Base-by-base conservation (phyloP, 2,113 vertebrate species). In the Pelecanoides urinatrix region DNA sequence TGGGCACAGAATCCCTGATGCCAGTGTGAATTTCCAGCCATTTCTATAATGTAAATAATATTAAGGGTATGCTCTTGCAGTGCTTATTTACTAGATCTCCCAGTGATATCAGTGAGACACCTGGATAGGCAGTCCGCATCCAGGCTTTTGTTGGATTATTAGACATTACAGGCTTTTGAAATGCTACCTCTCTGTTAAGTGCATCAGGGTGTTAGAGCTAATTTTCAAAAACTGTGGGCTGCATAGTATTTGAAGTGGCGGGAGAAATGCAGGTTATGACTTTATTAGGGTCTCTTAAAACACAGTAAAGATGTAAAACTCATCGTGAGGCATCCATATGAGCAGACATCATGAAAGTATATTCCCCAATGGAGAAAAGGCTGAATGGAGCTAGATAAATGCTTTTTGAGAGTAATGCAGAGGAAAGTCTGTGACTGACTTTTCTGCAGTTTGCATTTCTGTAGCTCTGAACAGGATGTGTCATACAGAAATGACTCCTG, bases 401-500 rank as follows among this genome's bases (percentile, higher is more conserved):
- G 53, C 26, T 56, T 85, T 81, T 85, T 72, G 63, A 84, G 68
- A 73, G 74, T 68, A 82, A 75, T 65, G 63, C 40, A 82, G 77
- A 87, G 80, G 79, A 82, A 91, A 79, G 66, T 44, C 56, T 68
- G 40, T 77, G 79, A 59, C 61, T 83, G 45, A 40, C 38, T 86
- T 75, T 67, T 56, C 36, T 94, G 71, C 58, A 85, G 45, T 90
- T 85, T 91, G 61, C 34, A 22, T 82, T 96, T 96, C 62, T 95
- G 62, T 86, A 79, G 70, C 58, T 80, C 62, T 80, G 58, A 93
- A 85, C 71, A 86, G 91, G 87, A 88, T 94, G 84, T 92, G 74
- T 95, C 58, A 71, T 75, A 42, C 67, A 87, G 67, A 91, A 97
- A 74, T 73, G 5, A 73, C 74, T 96, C 50, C 56, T 70, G 62